Percentiles rank a stretch among this genome's conserved stretches.
Conservation (phyloP, 2,888 invertebrate species). For the Thymelicus lineola region DNA sequence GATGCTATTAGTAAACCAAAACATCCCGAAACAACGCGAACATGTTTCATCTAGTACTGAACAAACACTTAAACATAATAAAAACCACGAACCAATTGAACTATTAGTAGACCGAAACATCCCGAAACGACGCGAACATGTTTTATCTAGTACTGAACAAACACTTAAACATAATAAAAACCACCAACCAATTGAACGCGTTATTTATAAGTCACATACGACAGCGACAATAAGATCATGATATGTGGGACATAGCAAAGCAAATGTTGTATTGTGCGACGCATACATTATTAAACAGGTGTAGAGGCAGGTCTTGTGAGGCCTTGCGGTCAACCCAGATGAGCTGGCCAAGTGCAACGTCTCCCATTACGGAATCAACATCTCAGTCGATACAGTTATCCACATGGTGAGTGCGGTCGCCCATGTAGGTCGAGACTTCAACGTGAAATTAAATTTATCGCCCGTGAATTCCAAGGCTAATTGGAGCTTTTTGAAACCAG, state of each 20-base stretch:
- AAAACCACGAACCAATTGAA: too few relatives aligned
- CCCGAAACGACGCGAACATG: too few relatives aligned
- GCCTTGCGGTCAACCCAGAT: slow-evolving; percentile 75
- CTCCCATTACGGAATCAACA: slow-evolving; percentile 54
- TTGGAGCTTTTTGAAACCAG: slow-evolving; percentile 46
- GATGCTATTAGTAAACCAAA: too few relatives aligned
- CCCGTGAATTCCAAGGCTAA: slow-evolving; percentile 66
- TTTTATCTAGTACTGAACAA: too few relatives aligned
- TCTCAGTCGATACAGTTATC: slow-evolving; percentile 70
- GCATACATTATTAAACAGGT: slow-evolving; percentile 47
- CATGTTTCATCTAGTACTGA: too few relatives aligned
- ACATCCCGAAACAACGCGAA: too few relatives aligned
- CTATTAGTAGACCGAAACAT: too few relatives aligned
- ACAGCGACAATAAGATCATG: slow-evolving; percentile 5
- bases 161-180: too few relatives aligned
- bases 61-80: too few relatives aligned
- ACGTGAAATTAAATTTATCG: slow-evolving; percentile 74
- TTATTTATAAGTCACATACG: too few relatives aligned
- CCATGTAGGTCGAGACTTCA: slow-evolving; percentile 72
- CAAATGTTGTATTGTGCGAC: slow-evolving; percentile 16
- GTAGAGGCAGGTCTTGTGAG: slow-evolving; percentile 46
- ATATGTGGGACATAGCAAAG: background rate
- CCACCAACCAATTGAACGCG: too few relatives aligned
- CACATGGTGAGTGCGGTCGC: slow-evolving; percentile 68
- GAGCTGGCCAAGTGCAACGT: slow-evolving; percentile 53